Evolutionary conservation across 2,797 vertebrate genomes (phyloP).

Genomic region (Podargus strigoides): DNA sequence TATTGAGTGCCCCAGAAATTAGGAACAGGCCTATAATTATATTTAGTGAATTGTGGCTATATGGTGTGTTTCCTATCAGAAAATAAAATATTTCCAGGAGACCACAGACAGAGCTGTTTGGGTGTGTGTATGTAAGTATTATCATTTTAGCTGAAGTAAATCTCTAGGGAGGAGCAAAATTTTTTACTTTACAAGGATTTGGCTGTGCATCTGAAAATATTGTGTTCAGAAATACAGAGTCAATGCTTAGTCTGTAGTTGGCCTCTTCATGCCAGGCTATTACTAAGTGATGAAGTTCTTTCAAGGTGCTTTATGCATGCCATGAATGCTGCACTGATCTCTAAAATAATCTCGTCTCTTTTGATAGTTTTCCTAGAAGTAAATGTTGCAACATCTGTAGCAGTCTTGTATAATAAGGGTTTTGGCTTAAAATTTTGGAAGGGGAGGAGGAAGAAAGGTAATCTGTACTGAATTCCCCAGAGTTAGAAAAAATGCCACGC

Average conservation of each 20-base stretch:
- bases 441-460: not conserved
- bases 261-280: not conserved
- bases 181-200: not conserved
- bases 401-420: not conserved
- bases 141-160: not conserved
- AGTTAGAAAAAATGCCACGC: not conserved
- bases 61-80: not conserved
- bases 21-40: not conserved
- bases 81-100: not conserved
- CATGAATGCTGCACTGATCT: not conserved
- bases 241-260: not conserved
- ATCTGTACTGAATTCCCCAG: not conserved
- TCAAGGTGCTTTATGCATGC: not conserved
- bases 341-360: not conserved
- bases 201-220: not conserved
- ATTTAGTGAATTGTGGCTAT: not conserved
- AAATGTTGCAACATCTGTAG: not conserved
- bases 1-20: not conserved
- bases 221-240: not conserved
- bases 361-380: not conserved
- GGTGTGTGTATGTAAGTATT: not conserved
- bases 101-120: not conserved
- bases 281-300: not conserved
- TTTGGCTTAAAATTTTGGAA: not conserved
- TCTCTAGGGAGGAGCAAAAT: not conserved